Base-by-base conservation (phyloP, 2,888 invertebrate species). In the Plebejus melissa region DNA sequence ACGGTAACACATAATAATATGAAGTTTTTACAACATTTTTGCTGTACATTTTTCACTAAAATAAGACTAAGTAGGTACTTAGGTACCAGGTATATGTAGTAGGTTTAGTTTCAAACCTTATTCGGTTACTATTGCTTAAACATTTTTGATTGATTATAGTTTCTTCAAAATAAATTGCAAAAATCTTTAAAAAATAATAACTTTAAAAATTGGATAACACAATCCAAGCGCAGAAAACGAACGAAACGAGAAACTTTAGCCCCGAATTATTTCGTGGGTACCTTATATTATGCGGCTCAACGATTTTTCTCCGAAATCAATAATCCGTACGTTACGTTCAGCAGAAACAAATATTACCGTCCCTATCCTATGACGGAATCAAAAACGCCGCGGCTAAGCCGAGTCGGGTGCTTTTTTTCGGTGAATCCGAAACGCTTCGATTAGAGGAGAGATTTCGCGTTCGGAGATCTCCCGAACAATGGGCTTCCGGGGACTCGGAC, bases 261-360 rank as follows among this genome's bases (percentile, higher is more conserved):
- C 3, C 9, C 65, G 13, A 36, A 65, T 32, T 36, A 65, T 32
- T 65, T 92, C 93, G 91, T 88, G 87, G 86, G 86, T 86, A 87
- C 87, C 16, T 54, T 28, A 9, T 88, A 90, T 90, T 91, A 91
- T 90, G 84, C 87, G 86, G 87, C 84, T 81, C 85, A 85, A 82
- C 85, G 86, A 86, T 80, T 89, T 86, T 91, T 91, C 93, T 82
- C 79, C 86, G 93, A 93, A 93, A 90, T 90, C 90, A 88, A 89
- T 92, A 91, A 93, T 90, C 92, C 87, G 78, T 79, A 81, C 88
- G 91, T 83, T 84, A 83, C 84, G 85, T 81, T 84, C 86, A 84
- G 84, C 82, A 87, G 90, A 93, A 92, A 91, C 91, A 90, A 91
- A 90, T 87, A 83, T 83, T 82, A 83, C 84, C 83, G 82, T 82